Percentiles rank a stretch among this genome's conserved stretches.
Conservation (phyloP, 2,113 vertebrate genomes). For the Nerophis ophidion region DNA sequence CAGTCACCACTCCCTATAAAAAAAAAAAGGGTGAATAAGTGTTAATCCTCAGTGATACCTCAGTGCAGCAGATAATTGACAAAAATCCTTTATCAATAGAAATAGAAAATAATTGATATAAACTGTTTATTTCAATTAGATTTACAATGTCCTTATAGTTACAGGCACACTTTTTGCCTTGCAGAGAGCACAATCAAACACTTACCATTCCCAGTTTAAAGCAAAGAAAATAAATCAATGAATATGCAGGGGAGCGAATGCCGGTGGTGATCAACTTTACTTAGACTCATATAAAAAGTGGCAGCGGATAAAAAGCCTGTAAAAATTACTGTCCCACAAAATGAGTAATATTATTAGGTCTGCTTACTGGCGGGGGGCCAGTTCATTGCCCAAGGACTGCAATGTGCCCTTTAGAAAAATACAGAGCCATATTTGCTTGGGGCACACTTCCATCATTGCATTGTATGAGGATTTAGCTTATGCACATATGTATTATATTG, state of each 20-base stretch:
- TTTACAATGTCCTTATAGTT: too few relatives aligned
- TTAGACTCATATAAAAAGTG: not conserved
- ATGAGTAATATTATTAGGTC: not conserved
- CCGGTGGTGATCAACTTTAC: not conserved
- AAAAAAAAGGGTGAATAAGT: not conserved
- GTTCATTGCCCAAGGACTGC: not conserved
- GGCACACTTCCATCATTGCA: not conserved
- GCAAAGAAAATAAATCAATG: too few relatives aligned
- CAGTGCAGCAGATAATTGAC: not conserved
- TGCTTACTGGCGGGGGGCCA: not conserved
- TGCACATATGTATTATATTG: too few relatives aligned
- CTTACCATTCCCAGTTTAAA: too few relatives aligned
- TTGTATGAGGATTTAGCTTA: not conserved
- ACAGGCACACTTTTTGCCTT: too few relatives aligned
- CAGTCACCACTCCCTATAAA: slow-evolving; percentile 84
- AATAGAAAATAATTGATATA: not conserved
- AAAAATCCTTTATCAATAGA: not conserved
- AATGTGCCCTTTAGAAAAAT: not conserved
- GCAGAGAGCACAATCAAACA: too few relatives aligned
- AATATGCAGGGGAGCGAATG: too few relatives aligned
- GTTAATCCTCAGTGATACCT: not conserved
- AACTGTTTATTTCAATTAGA: not conserved
- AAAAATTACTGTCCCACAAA: not conserved
- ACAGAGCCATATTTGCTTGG: not conserved
- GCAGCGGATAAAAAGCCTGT: not conserved